Evolutionary conservation across 2,888 invertebrate species (phyloP), one percentile per base, ranked within the genome.

Genomic region (Gymnocheta viridis): DNA sequence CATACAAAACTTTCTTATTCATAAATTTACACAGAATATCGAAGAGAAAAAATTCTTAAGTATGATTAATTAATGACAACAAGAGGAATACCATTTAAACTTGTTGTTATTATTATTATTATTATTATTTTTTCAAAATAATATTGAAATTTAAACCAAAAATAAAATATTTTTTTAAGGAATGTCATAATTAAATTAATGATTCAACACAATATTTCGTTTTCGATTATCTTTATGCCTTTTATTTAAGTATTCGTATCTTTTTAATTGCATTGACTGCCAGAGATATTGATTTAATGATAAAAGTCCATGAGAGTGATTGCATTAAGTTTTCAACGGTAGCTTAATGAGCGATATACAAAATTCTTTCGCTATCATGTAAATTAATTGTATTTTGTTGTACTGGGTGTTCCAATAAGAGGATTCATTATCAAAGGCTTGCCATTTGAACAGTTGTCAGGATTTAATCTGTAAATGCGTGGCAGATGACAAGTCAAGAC

Each of bases 301-400:
- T 77, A 60, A 64, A n/a, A 32, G 10, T 49, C 4, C 32, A 32
- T 32, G n/a, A n/a, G 47, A 19, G 27, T 44, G n/a, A 62, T 24
- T n/a, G 10, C 17, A 19, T 22, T 60, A 10, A 74, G 58, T 67
- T 62, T 74, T 72, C 51, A 73, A 76, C 85, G 80, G 85, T 85
- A 86, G 85, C 84, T 49, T 82, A 85, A 85, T 83, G 77, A 82
- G 83, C 77, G 84, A 76, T 82, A 82, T 76, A 82, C 73, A 76
- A 84, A 82, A 85, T 84, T 82, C 82, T 84, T 85, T 62, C 81
- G 82, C 86, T 82, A 86, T 87, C 86, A 86, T 87, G 87, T 86
- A 87, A 87, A 86, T 87, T 86, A 86, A 86, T 87, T 86, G 85
- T 84, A 76, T 86, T 78, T 60, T 69, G 51, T 76, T 79, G 41